A percentile compares a stretch with the other conserved stretches of the same genome.
phyloP scores from a whole-genome alignment of 2,888 invertebrate species.

The Agelastica alni region DNA sequence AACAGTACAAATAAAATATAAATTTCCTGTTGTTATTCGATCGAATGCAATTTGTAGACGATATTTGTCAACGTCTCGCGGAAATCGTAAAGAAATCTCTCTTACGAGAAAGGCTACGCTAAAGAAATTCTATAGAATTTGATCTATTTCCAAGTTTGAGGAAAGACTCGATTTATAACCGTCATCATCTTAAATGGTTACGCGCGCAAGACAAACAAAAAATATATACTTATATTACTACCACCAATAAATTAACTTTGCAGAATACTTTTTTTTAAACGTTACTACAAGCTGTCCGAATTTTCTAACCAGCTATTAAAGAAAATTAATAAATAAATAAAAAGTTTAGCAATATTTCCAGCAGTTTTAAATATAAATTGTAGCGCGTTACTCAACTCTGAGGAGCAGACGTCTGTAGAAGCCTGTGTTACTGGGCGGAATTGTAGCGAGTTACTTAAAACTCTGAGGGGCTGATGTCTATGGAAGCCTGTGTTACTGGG shows the following conservation, averaged over 20 bases:
- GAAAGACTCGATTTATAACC: conserved; percentile 25
- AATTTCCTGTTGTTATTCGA: conserved; percentile 21
- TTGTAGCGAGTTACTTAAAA: too few relatives aligned
- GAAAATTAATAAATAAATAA: too few relatives aligned
- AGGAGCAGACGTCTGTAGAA: too few relatives aligned
- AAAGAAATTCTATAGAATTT: conserved; percentile 39
- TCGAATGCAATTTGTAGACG: conserved; percentile 26
- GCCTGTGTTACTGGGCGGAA: too few relatives aligned
- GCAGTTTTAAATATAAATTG: too few relatives aligned
- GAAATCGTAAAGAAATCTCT: conserved; percentile 27
- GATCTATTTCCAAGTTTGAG: conserved; percentile 41
- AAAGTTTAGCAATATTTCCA: too few relatives aligned
- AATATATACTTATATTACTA: conserved; percentile 33
- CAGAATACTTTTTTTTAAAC: too few relatives aligned
- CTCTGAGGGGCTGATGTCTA: too few relatives aligned
- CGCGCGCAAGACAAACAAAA: conserved; percentile 28
- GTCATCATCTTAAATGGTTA: conserved; percentile 28
- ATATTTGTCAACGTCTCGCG: conserved; percentile 27
- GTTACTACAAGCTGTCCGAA: too few relatives aligned
- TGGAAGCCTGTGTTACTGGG: too few relatives aligned
- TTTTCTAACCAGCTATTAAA: too few relatives aligned
- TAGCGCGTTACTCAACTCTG: too few relatives aligned
- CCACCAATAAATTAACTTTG: background rate
- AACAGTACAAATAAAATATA: conserved; percentile 27
- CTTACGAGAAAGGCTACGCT: conserved; percentile 4